These are phyloP conservation scores for Ennomos fuscantarius DNA, from an alignment of 2,888 invertebrate species.

Conservation along the genomic window DNA sequence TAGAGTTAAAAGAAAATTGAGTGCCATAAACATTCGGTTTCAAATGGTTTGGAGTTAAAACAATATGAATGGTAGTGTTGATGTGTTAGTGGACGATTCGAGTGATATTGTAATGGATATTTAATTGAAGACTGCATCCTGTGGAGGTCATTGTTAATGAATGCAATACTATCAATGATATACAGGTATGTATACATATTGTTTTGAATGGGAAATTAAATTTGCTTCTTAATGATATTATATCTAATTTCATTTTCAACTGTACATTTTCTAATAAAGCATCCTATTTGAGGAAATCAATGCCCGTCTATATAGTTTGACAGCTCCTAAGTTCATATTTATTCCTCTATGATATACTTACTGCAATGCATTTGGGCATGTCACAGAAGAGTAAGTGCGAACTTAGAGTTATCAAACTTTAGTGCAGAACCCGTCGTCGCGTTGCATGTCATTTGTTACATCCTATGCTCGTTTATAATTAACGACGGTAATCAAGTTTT, in stretches of 20 bases:
- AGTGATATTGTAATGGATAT: slow-evolving; percentile 47
- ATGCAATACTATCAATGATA: slow-evolving; percentile 35
- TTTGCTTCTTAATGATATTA: no score
- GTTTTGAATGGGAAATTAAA: background rate
- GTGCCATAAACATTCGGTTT: slow-evolving; percentile 9
- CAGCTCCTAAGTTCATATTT: no score
- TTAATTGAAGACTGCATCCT: slow-evolving; percentile 47
- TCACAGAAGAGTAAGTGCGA: no score
- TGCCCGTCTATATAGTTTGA: no score
- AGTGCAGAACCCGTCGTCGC: no score
- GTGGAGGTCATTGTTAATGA: slow-evolving; percentile 38
- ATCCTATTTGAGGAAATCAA: no score
- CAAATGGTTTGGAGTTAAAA: slow-evolving; percentile 12
- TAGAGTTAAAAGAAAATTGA: slow-evolving; percentile 37
- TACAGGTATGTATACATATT: slow-evolving; percentile 46
- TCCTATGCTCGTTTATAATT: slow-evolving; percentile 6
- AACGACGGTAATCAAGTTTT: slow-evolving; percentile 5
- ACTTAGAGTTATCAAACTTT: no score
- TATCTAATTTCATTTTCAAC: no score
- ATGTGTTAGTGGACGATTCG: slow-evolving; percentile 57
- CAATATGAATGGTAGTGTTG: slow-evolving; percentile 21
- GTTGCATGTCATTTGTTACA: background rate
- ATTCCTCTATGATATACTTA: no score
- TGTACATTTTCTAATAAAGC: no score
- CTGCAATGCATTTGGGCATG: no score